These are phyloP conservation scores for Dynastes tityus DNA, from an alignment of 2,888 invertebrate genomes.

Conservation along the genomic window DNA sequence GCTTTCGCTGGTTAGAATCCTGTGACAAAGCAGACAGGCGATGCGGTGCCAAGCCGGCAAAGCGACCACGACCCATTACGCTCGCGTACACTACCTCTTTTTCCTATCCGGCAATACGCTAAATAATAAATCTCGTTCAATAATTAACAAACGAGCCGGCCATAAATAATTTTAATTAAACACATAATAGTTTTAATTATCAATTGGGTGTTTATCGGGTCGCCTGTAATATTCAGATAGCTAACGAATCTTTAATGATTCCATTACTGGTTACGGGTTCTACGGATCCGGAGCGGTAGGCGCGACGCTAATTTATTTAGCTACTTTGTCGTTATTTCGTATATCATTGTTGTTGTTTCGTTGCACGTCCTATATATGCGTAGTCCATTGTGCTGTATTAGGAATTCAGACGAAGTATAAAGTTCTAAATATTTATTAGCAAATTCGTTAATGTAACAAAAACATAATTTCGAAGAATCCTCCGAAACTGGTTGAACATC, in stretches of 20 bases:
- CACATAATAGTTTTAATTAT: conserved; percentile 59
- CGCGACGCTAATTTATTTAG: conserved; percentile 64
- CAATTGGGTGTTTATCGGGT: conserved; percentile 55
- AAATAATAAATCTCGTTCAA: conserved; percentile 45
- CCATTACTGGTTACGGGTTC: conserved; percentile 60
- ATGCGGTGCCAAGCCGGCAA: neutral
- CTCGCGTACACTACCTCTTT: neutral
- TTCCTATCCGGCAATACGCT: neutral
- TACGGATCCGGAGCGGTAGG: conserved; percentile 57
- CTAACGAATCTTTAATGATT: conserved; percentile 66
- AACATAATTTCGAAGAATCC: too few species aligned
- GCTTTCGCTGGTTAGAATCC: neutral
- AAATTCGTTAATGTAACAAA: too few species aligned
- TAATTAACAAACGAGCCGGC: conserved; percentile 43
- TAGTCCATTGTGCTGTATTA: too few species aligned
- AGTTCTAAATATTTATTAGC: too few species aligned
- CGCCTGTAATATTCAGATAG: conserved; percentile 56
- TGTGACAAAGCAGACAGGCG: neutral
- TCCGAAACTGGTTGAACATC: too few species aligned
- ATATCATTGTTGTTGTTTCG: conserved; percentile 59
- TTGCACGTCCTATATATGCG: too few species aligned
- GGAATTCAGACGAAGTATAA: too few species aligned
- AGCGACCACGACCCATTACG: neutral
- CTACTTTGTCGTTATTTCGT: conserved; percentile 62
- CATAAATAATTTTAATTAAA: conserved; percentile 57